Base-by-base conservation (phyloP, 2,113 vertebrate genomes). In the Percopsis transmontana region DNA sequence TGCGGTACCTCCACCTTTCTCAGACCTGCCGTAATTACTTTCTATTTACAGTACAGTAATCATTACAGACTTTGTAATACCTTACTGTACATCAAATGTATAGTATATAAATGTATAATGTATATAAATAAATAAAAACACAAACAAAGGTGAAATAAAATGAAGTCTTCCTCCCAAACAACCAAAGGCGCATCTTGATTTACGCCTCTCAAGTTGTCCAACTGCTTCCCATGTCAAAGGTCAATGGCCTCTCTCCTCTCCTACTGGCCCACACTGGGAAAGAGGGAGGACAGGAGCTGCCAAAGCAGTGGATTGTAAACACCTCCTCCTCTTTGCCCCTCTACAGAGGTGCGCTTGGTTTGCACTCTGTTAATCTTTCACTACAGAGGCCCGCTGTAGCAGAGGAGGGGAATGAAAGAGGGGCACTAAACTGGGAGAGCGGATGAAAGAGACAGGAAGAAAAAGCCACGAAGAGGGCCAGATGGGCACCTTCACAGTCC, bases 401-500 rank as follows among this genome's bases (percentile, higher is more conserved):
- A 86, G 79, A 88, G 63, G 81, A 79, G 66, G 63, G 62, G 67
- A 83, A 82, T 86, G 86, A 88, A 86, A 90, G 81, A 81, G 71
- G 76, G 82, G 85, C 74, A 85, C 85, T 87, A 87, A 90, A 89
- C 74, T 81, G 82, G 74, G 74, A 79, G 81, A 81, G 72, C 82
- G 85, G 83, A 86, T 87, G 86, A 88, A 85, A 90, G 81, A 88
- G 76, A 68, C 12, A 84, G 85, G 66, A 84, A 88, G 86, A 88
- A 85, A 88, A 86, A 90, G 89, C 86, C 79, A 87, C 76, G 88
- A 78, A 87, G 90, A 91, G 89, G 93, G 94, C 94, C 96, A 99
- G 96, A 99, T 98, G 97, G 96, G 94, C 93, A 94, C 92, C 96
- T 98, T 98, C 95, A 97, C 95, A 97, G 95, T 95, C 94, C 96